Evolutionary conservation across 2,113 vertebrate species (phyloP).

Genomic region (Pollachius pollachius): DNA sequence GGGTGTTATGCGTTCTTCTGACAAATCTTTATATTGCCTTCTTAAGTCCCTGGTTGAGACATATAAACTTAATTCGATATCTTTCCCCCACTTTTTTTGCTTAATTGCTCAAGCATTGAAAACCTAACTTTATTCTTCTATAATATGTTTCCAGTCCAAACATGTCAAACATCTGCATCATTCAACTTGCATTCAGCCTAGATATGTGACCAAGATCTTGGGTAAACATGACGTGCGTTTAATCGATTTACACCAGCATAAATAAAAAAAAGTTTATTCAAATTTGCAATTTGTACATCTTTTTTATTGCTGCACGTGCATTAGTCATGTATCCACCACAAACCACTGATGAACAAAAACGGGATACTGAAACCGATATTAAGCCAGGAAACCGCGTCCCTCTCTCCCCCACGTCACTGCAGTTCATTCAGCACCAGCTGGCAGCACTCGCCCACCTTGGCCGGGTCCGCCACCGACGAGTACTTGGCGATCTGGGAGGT

Average conservation of each 20-base stretch:
- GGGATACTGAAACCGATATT: slow-evolving; percentile 24
- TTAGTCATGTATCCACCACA: slow-evolving; percentile 42
- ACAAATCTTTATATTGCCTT: no score
- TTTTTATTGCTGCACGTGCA: slow-evolving; percentile 59
- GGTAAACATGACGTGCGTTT: no score
- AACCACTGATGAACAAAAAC: slow-evolving; percentile 33
- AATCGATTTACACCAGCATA: neutral
- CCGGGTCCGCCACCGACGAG: slow-evolving; percentile 85
- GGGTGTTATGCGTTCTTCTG: no score
- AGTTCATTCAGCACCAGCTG: slow-evolving; percentile 89
- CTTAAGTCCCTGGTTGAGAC: no score
- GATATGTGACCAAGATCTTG: no score
- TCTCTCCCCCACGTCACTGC: slow-evolving; percentile 61
- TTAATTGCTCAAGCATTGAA: no score
- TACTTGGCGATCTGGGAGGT: slow-evolving; percentile 92
- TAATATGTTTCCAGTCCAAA: no score
- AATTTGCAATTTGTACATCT: slow-evolving; percentile 34
- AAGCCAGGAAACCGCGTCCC: slow-evolving; percentile 27
- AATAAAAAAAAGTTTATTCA: slow-evolving; percentile 27
- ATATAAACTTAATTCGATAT: no score
- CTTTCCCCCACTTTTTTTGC: no score
- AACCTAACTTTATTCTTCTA: no score
- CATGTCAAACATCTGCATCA: no score
- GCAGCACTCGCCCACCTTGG: slow-evolving; percentile 94
- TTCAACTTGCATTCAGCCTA: no score